A percentile compares a stretch with the other conserved stretches of the same genome.
Evolutionary conservation across 2,797 vertebrate genomes (phyloP).

Genomic region (Cirrhinus mrigala): DNA sequence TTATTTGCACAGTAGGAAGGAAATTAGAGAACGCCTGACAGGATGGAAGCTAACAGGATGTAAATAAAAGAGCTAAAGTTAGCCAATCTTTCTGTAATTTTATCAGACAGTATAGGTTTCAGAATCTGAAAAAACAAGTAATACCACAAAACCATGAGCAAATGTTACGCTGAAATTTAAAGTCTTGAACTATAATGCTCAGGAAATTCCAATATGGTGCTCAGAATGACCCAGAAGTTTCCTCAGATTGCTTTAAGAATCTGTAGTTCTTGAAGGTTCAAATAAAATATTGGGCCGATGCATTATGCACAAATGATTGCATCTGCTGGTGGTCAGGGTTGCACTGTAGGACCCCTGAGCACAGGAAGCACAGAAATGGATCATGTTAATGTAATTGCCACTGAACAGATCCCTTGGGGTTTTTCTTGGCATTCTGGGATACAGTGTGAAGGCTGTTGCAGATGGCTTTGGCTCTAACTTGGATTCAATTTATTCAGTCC

Average conservation of each 20-base stretch:
- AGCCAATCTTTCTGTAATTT: neutral
- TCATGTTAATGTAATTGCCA: conserved; percentile 31
- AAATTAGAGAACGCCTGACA: neutral
- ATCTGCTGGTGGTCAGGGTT: neutral
- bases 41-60: neutral
- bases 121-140: neutral
- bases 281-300: neutral
- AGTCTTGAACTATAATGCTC: neutral
- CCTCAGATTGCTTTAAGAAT: neutral
- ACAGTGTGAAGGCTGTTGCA: neutral
- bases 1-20: neutral
- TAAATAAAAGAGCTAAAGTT: conserved; percentile 2
- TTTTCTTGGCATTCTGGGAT: conserved; percentile 25
- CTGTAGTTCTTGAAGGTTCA: neutral
- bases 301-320: neutral
- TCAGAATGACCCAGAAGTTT: neutral
- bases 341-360: neutral
- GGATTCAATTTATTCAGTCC: conserved; percentile 15
- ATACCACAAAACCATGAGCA: neutral
- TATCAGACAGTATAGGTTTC: neutral
- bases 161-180: neutral
- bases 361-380: conserved; percentile 31
- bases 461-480: conserved; percentile 22
- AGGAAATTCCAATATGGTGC: neutral
- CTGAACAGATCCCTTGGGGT: neutral